Conservation (phyloP, 2,797 vertebrate species). For the Ctenopoma kingsleyae region DNA sequence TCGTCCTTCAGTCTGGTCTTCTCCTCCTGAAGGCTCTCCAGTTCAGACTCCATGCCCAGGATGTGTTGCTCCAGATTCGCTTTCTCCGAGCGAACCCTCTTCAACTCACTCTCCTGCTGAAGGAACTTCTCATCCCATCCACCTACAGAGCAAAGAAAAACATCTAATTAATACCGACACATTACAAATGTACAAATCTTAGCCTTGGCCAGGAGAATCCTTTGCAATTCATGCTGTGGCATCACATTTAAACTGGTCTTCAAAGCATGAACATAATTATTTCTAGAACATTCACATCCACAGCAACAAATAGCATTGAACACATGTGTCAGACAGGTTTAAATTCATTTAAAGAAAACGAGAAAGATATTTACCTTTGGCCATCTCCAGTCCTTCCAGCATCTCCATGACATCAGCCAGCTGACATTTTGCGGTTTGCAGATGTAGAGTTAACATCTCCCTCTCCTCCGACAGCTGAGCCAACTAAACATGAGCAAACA, state of each 20-base stretch:
- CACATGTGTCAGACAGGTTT: not conserved
- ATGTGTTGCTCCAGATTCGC: constrained; percentile 82
- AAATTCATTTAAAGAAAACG: not conserved
- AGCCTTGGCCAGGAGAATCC: not conserved
- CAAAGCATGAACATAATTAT: not conserved
- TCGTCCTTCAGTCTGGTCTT: constrained; percentile 81
- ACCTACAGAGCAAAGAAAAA: constrained; percentile 51
- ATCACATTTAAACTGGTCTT: not conserved
- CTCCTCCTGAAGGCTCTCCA: constrained; percentile 83
- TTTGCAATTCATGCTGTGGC: not conserved
- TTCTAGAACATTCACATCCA: not conserved
- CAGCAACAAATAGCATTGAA: not conserved
- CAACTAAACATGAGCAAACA: constrained; percentile 46
- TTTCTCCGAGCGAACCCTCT: constrained; percentile 85
- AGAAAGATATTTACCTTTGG: constrained; percentile 65
- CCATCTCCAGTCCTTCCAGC: constrained; percentile 77
- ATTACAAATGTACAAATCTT: not conserved
- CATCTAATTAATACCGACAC: not conserved
- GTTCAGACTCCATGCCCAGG: constrained; percentile 82
- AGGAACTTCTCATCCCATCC: constrained; percentile 85
- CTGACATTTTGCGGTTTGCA: constrained; percentile 76
- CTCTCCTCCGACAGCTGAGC: constrained; percentile 75
- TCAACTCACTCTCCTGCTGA: constrained; percentile 83
- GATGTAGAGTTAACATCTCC: constrained; percentile 71
- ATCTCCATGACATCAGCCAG: constrained; percentile 73